These are phyloP conservation scores for Drosophila austrosaltans DNA, from an alignment of 2,888 invertebrate species.

Conservation along the genomic window DNA sequence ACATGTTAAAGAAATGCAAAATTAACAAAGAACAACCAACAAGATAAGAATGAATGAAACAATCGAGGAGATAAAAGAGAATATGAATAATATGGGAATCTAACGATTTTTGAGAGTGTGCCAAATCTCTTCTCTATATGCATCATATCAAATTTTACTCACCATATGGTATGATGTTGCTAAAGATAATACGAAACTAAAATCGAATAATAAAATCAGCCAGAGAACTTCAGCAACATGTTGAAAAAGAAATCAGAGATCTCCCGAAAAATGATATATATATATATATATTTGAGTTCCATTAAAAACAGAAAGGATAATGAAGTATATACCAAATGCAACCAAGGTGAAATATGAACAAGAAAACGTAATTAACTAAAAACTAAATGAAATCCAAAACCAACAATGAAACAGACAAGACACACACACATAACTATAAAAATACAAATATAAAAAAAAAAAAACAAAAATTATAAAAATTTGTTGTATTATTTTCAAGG, in stretches of 20 bases:
- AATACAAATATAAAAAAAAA: slow-evolving; percentile 10
- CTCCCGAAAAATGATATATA: slow-evolving; percentile 15
- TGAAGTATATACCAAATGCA: slow-evolving; percentile 47
- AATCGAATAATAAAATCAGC: slow-evolving; percentile 7
- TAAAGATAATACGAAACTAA: slow-evolving; percentile 30
- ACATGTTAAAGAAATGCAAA: slow-evolving; percentile 72
- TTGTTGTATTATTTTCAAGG: background rate
- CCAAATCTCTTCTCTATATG: slow-evolving; percentile 43
- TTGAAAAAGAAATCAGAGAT: background rate
- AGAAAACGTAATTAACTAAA: slow-evolving; percentile 38
- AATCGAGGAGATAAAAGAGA: slow-evolving; percentile 5
- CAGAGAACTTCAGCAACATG: slow-evolving; percentile 9
- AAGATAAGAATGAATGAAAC: background rate
- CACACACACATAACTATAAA: background rate
- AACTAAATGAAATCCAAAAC: slow-evolving; percentile 26
- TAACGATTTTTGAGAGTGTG: slow-evolving; percentile 52
- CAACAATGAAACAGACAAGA: slow-evolving; percentile 18
- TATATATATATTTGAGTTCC: background rate
- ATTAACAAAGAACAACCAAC: slow-evolving; percentile 45
- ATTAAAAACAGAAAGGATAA: background rate
- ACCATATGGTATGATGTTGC: slow-evolving; percentile 66
- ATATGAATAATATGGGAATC: slow-evolving; percentile 16
- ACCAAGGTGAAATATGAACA: slow-evolving; percentile 68
- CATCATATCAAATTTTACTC: slow-evolving; percentile 71
- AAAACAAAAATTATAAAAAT: background rate